Base-by-base conservation (phyloP, 2,113 vertebrate genomes). In the Bolborhynchus lineola region DNA sequence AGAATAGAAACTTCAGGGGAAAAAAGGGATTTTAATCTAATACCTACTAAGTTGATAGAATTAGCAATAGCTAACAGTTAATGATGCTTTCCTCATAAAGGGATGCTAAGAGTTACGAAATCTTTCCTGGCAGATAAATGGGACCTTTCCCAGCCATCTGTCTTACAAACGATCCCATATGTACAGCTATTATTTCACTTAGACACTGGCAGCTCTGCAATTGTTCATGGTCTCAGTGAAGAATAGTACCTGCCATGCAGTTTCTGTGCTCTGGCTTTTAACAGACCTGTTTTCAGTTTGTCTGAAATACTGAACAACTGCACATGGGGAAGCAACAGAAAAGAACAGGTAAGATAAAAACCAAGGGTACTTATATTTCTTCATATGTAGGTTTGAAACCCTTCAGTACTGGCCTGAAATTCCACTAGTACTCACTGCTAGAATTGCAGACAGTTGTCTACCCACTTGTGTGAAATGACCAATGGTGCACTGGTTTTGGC, bases 111-210 rank as follows among this genome's bases (percentile, higher is more conserved):
- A 97, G 63, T 96, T 93, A 95, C 46, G 63, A 95, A 95, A 88
- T 35, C 69, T 92, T 85, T 39, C 33, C 59, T 74, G 82, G 95
- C 86, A 97, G 95, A 98, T 88, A 94, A 97, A 97, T 93, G 68
- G 60, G 91, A 95, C 90, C 78, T 96, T 95, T 95, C 88, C 90
- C 42, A 49, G 37, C 79, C 94, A 97, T 97, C 95, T 97, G 93
- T 97, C 97, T 98, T 97, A 96, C 81, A 97, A 97, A 98, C 68
- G 94, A 97, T 97, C 90, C 94, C 95, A 33, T 76, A 96, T 80
- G 84, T 97, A 97, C 83, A 96, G 95, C 92, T 97, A 97, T 98
- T 98, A 97, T 97, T 98, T 97, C 83, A 95, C 96, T 85, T 80
- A 97, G 97, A 97, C 84, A 31, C 86, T 44, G 86, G 95, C 88